phyloP scores from a whole-genome alignment of 1,140 invertebrate species.

The Drosophila santomea region DNA sequence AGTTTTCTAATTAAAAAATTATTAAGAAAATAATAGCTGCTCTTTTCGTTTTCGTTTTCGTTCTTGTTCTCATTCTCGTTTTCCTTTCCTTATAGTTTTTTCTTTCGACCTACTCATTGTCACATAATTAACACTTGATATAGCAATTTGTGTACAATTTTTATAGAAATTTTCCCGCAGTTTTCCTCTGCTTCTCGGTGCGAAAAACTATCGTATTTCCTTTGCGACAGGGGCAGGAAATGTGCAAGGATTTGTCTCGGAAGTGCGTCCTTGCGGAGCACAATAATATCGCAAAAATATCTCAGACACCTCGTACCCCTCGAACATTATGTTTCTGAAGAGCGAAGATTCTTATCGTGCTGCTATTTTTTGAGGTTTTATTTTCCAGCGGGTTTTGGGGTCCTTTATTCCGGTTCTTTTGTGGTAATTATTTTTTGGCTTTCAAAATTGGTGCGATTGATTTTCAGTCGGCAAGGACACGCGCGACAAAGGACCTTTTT shows the following conservation, averaged over 20 bases:
- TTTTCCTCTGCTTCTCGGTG: constrained; percentile 32
- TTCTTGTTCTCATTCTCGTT: neutral
- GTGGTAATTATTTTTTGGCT: constrained; percentile 22
- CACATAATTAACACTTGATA: constrained; percentile 83
- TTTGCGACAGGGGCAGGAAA: constrained; percentile 65
- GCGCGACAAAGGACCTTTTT: constrained; percentile 8
- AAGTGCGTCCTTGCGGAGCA: constrained; percentile 42
- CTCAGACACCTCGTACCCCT: constrained; percentile 3
- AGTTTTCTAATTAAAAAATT: constrained; percentile 80
- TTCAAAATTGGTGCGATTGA: constrained; percentile 63
- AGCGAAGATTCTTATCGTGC: constrained; percentile 30
- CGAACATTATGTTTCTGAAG: constrained; percentile 2
- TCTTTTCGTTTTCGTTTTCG: constrained; percentile 4
- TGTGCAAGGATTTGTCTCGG: constrained; percentile 61
- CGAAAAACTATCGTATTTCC: constrained; percentile 78
- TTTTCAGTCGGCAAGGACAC: constrained; percentile 44
- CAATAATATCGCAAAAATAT: constrained; percentile 57
- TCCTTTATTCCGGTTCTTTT: constrained; percentile 5
- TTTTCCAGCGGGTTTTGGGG: neutral
- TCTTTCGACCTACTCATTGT: constrained; percentile 68
- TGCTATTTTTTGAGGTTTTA: constrained; percentile 30
- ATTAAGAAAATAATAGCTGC: constrained; percentile 59
- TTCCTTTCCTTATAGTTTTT: neutral
- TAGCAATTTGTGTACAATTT: constrained; percentile 57
- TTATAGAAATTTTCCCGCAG: constrained; percentile 28